Evolutionary conservation across 53 echinoderm and acorn worm genomes (phyloP).

Genomic region (Apostichopus leukothele): DNA sequence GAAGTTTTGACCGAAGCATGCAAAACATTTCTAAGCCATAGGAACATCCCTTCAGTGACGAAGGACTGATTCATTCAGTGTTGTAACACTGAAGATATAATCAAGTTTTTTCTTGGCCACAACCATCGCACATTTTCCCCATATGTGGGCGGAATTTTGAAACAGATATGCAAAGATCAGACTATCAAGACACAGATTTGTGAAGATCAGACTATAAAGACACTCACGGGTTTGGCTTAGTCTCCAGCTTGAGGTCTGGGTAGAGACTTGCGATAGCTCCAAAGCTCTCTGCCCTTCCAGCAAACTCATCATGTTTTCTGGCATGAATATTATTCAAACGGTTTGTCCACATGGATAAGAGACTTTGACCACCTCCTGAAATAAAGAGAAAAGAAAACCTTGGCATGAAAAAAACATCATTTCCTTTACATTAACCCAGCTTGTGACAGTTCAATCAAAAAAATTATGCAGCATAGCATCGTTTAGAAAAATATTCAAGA

Average conservation of each 20-base stretch:
- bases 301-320: slow-evolving; percentile 80
- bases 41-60: too few relatives aligned
- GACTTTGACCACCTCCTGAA: slow-evolving; percentile 61
- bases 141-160: not conserved
- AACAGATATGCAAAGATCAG: not conserved
- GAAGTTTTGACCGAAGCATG: too few relatives aligned
- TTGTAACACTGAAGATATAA: too few relatives aligned
- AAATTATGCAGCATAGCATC: too few relatives aligned
- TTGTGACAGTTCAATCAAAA: too few relatives aligned
- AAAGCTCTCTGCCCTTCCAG: slow-evolving; percentile 69
- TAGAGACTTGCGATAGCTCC: slow-evolving; percentile 76
- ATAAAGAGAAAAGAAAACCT: not conserved
- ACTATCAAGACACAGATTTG: not conserved
- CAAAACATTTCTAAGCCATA: too few relatives aligned
- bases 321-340: slow-evolving; percentile 77
- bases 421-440: not conserved
- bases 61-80: too few relatives aligned
- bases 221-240: not conserved
- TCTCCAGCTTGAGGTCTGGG: slow-evolving; percentile 58
- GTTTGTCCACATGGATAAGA: slow-evolving; percentile 80
- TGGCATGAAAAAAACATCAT: not conserved
- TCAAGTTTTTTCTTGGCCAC: too few relatives aligned
- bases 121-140: too few relatives aligned
- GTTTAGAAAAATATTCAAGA: too few relatives aligned
- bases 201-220: not conserved